These are phyloP conservation scores for Sebastes jordani DNA, from an alignment of 2,797 vertebrate species.

Conservation along the genomic window DNA sequence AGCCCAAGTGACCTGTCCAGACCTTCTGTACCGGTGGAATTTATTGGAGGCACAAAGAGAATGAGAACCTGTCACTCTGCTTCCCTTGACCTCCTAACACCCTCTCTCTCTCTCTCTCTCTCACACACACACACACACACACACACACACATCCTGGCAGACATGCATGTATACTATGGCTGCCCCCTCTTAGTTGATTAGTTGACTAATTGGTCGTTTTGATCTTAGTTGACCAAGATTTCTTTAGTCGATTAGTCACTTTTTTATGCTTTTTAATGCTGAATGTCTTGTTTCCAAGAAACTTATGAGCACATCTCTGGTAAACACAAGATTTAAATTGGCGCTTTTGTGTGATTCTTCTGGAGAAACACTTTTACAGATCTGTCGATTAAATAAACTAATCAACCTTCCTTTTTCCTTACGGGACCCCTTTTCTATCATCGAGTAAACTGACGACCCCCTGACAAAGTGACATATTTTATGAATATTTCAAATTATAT, in stretches of 20 bases:
- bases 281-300: background rate
- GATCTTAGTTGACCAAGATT: too few relatives aligned
- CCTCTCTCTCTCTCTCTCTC: background rate
- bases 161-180: background rate
- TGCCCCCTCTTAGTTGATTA: background rate
- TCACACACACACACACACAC: background rate
- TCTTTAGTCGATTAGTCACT: background rate
- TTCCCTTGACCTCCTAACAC: constrained; percentile 39
- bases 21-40: constrained; percentile 43
- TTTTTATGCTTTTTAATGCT: background rate
- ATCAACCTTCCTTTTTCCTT: background rate
- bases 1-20: constrained; percentile 52
- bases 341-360: background rate
- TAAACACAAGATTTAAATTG: background rate
- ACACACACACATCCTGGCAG: background rate
- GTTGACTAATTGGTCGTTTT: too few relatives aligned
- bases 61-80: constrained; percentile 53
- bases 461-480: too few relatives aligned
- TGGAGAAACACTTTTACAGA: background rate
- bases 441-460: too few relatives aligned
- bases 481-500: too few relatives aligned
- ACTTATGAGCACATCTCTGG: background rate
- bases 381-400: background rate
- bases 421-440: too few relatives aligned
- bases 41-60: constrained; percentile 59